Conservation (phyloP, 2,113 vertebrate genomes). For the Bufo gargarizans region DNA sequence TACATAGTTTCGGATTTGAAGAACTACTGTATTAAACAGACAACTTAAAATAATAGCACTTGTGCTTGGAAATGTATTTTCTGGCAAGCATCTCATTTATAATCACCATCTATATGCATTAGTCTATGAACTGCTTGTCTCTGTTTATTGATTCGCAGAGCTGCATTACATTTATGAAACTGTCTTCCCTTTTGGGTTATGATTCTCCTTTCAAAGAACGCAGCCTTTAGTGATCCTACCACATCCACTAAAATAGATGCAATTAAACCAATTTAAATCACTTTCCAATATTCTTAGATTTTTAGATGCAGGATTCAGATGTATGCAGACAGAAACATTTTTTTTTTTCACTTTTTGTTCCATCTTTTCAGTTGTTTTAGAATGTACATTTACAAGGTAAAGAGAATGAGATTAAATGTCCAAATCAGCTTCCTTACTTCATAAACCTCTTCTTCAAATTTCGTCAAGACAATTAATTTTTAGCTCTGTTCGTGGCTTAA, state of each 20-base stretch:
- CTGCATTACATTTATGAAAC: constrained; percentile 78
- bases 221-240: constrained; percentile 21
- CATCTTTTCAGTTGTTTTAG: constrained; percentile 59
- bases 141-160: constrained; percentile 84
- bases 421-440: constrained; percentile 77
- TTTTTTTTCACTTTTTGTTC: constrained; percentile 56
- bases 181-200: constrained; percentile 74
- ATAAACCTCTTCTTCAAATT: constrained; percentile 77
- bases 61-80: constrained; percentile 86
- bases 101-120: constrained; percentile 84
- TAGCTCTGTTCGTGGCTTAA: constrained; percentile 82
- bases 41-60: constrained; percentile 84
- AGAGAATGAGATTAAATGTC: constrained; percentile 74
- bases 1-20: constrained; percentile 79
- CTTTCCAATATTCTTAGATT: constrained; percentile 25
- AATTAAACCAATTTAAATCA: constrained; percentile 53
- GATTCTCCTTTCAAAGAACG: constrained; percentile 63
- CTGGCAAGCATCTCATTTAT: constrained; percentile 86
- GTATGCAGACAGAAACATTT: constrained; percentile 36
- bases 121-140: constrained; percentile 83
- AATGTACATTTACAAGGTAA: constrained; percentile 68
- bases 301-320: constrained; percentile 3
- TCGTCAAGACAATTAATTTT: constrained; percentile 80
- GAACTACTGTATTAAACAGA: constrained; percentile 85
- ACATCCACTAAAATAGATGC: constrained; percentile 42